Evolutionary conservation across 2,797 vertebrate species (phyloP).

Genomic region (Momotus momota): DNA sequence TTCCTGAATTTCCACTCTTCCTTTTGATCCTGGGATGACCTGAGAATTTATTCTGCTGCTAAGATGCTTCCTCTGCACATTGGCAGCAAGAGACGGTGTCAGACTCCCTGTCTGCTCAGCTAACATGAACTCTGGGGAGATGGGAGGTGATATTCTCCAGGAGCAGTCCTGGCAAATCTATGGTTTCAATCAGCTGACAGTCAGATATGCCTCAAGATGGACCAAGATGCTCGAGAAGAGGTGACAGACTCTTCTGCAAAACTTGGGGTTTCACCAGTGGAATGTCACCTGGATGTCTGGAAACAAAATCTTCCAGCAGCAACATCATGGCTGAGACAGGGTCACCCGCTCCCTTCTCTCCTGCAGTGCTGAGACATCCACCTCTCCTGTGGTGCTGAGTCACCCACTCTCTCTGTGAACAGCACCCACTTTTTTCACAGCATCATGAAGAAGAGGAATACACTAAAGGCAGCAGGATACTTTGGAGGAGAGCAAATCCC

Average conservation of each 20-base stretch:
- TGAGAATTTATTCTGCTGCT: background rate
- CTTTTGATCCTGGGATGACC: background rate
- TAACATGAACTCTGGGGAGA: background rate
- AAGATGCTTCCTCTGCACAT: background rate
- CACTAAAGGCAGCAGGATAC: background rate
- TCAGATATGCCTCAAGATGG: rapidly evolving
- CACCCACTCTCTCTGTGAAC: rapidly evolving
- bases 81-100: rapidly evolving
- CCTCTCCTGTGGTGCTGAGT: background rate
- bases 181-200: background rate
- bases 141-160: background rate
- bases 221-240: background rate
- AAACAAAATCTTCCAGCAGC: background rate
- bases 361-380: background rate
- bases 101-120: background rate
- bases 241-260: background rate
- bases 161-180: background rate
- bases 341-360: background rate
- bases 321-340: background rate
- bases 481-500: background rate
- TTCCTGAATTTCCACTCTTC: background rate
- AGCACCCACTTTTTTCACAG: background rate
- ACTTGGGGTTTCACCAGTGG: background rate
- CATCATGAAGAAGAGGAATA: background rate
- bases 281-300: rapidly evolving